phyloP scores from a whole-genome alignment of 2,113 vertebrate genomes.

The Amblyopsis rosae region DNA sequence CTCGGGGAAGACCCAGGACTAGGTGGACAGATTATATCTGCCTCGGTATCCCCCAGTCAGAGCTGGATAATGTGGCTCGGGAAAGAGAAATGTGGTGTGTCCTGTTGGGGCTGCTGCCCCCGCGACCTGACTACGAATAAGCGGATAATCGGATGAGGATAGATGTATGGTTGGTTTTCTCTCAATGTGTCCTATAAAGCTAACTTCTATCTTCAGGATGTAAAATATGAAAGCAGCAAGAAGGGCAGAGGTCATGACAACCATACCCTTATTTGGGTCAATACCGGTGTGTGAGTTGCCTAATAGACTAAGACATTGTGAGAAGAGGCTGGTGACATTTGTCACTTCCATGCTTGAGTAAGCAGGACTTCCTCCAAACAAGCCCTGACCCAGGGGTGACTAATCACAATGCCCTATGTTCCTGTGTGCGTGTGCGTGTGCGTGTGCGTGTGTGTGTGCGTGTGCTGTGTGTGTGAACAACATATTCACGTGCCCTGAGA shows the following conservation, averaged over 20 bases:
- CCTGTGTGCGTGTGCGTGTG: constrained; percentile 2
- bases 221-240: neutral
- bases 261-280: constrained; percentile 23
- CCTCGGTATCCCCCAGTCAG: no score
- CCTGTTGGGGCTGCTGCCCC: no score
- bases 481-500: constrained; percentile 35
- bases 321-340: constrained; percentile 21
- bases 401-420: constrained; percentile 28
- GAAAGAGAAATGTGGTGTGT: no score
- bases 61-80: no score
- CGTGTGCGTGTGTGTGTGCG: constrained; percentile 13
- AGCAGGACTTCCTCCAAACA: constrained; percentile 50
- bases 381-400: constrained; percentile 32
- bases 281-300: neutral
- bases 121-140: no score
- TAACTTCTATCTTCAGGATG: constrained; percentile 2
- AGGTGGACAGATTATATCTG: no score
- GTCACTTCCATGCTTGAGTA: constrained; percentile 47
- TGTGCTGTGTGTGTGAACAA: neutral
- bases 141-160: no score
- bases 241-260: constrained; percentile 1
- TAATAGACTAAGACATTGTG: no score
- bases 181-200: no score
- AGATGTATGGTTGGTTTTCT: no score
- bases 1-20: no score